Base-by-base conservation (phyloP, 1,140 invertebrate genomes). In the Camponotus floridanus region DNA sequence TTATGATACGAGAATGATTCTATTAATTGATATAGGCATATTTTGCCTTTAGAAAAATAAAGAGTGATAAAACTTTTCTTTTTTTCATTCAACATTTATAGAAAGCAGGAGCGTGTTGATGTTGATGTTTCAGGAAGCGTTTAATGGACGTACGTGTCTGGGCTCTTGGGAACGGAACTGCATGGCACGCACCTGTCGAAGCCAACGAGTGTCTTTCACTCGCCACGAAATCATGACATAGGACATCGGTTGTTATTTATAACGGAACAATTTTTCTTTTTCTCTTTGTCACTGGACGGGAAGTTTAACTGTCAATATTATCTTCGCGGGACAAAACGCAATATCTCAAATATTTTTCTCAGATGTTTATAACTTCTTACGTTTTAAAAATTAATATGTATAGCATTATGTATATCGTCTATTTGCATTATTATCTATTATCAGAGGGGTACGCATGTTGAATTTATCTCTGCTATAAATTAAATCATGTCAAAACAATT, bases 171-270 rank as follows among this genome's bases (percentile, higher is more conserved):
- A 86, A 88, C 88, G 87, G 87, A 89, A 88, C 33, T 73, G 76
- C n/a, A 11, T 70, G 55, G 39, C 76, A 81, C 83, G 62, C 88
- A 89, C 62, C 88, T 89, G 88, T 89, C 88, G 88, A 89, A 88
- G 62, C 83, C 33, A 67, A 86, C 87, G 76, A 88, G 76, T 86
- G 87, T 88, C 87, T 89, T 86, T 89, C 76, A 86, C 21, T 71
- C 79, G 31, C 45, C 57, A 36, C 73, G 42, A 67, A 61, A 48
- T 15, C 65, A 11, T 57, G 73, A 88, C 80, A 51, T 59, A 62
- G 11, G 42, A 36, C 73, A 61, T 33, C 70, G 26, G 9, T 48
- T 76, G 81, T 88, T 88, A 88, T 89, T 89, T 86, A 89, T 86
- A 59, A 18, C n/a, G 13, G 0, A 21, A 31, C 45, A 59, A 74